Conservation (phyloP, 2,113 vertebrate species). For the Nerophis lumbriciformis region DNA sequence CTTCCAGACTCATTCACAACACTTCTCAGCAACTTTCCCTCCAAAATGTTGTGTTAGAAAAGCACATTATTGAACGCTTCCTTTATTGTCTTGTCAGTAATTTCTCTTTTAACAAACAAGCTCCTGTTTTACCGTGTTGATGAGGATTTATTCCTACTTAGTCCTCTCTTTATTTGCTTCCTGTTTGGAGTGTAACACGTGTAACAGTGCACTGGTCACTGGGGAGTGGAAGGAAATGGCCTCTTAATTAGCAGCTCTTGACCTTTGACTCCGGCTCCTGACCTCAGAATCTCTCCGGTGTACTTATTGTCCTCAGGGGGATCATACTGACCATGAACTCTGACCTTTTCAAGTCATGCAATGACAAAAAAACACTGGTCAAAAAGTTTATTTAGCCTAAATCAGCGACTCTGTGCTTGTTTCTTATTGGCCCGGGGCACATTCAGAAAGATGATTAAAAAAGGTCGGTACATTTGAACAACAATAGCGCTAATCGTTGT, state of each 20-base stretch:
- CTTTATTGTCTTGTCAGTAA: neutral
- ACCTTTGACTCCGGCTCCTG: conserved; percentile 54
- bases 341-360: conserved; percentile 44
- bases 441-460: no score
- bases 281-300: conserved; percentile 43
- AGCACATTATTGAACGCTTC: conserved; percentile 1
- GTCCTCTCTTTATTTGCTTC: conserved; percentile 31
- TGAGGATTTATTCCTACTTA: neutral
- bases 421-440: no score
- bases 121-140: neutral
- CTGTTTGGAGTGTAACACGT: conserved; percentile 21
- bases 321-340: conserved; percentile 53
- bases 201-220: conserved; percentile 38
- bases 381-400: neutral
- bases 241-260: conserved; percentile 68
- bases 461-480: no score
- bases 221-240: conserved; percentile 62
- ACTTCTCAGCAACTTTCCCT: conserved; percentile 52
- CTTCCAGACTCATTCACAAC: conserved; percentile 46
- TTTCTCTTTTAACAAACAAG: no score
- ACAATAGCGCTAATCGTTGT: no score
- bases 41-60: conserved; percentile 45
- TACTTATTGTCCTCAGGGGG: conserved; percentile 64
- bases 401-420: no score
- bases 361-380: conserved; percentile 38